phyloP scores from a whole-genome alignment of 1,140 invertebrate genomes.

The Drosophila cardini region DNA sequence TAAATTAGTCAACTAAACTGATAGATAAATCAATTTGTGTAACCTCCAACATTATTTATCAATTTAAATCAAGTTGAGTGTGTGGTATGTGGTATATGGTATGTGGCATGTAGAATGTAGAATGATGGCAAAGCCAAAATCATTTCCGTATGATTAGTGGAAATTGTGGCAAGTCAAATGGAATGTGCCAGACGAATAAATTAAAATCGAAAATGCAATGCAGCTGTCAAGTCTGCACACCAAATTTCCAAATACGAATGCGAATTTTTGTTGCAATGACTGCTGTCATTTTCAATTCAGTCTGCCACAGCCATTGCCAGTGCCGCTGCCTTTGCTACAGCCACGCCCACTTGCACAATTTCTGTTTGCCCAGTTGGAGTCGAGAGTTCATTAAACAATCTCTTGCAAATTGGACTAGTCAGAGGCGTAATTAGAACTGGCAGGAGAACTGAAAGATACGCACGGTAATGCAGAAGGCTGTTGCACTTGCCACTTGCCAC shows the following conservation, averaged over 20 bases:
- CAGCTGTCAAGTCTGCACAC: conserved; percentile 12
- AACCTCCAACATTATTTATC: conserved; percentile 25
- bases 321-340: not conserved
- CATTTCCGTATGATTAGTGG: conserved; percentile 5
- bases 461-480: conserved; percentile 13
- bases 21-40: conserved; percentile 13
- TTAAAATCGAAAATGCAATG: conserved; percentile 12
- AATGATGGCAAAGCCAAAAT: conserved; percentile 12
- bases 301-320: not conserved
- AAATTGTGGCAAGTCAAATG: conserved; percentile 23
- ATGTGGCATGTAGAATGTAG: no score
- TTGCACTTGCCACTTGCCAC: conserved; percentile 16
- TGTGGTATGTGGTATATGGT: not conserved
- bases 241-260: conserved; percentile 14
- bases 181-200: conserved; percentile 6
- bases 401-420: conserved; percentile 57
- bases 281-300: conserved; percentile 35
- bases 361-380: conserved; percentile 31
- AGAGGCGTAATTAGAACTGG: conserved; percentile 64
- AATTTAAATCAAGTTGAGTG: conserved; percentile 14
- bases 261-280: not conserved
- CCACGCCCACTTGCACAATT: conserved; percentile 1
- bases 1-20: conserved; percentile 11
- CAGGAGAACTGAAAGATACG: conserved; percentile 33
- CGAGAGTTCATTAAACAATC: conserved; percentile 59